These are phyloP conservation scores for Achatina immaculata DNA, from an alignment of 1,140 invertebrate genomes.

Conservation along the genomic window DNA sequence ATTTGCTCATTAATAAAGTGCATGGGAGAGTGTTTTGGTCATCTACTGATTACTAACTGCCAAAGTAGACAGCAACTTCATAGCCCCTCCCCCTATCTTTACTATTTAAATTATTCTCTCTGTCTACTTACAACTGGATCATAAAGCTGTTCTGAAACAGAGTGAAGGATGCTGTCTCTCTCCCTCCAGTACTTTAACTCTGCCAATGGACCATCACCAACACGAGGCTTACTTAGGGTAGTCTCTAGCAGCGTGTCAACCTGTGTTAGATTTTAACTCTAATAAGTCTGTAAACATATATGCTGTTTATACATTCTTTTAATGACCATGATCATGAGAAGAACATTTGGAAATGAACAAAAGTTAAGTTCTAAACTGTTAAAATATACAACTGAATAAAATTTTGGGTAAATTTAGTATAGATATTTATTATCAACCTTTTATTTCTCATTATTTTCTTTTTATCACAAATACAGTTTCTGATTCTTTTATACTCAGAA, in stretches of 20 bases:
- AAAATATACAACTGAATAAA: too few relatives aligned
- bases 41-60: too few relatives aligned
- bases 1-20: too few relatives aligned
- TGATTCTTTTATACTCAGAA: too few relatives aligned
- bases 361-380: not conserved
- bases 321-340: not conserved
- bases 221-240: slow-evolving; percentile 69
- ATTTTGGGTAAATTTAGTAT: too few relatives aligned
- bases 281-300: slow-evolving; percentile 21
- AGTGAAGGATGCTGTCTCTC: slow-evolving; percentile 80
- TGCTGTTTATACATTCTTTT: slow-evolving; percentile 11
- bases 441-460: too few relatives aligned
- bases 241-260: slow-evolving; percentile 56
- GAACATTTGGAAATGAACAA: not conserved
- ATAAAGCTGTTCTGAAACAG: slow-evolving; percentile 85
- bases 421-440: too few relatives aligned
- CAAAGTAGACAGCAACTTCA: too few relatives aligned
- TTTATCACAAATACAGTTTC: too few relatives aligned
- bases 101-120: too few relatives aligned
- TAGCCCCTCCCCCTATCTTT: too few relatives aligned
- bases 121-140: slow-evolving; percentile 74
- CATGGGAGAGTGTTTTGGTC: too few relatives aligned
- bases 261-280: slow-evolving; percentile 41
- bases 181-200: slow-evolving; percentile 88
- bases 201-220: slow-evolving; percentile 81